Percentiles rank a stretch among this genome's conserved stretches.
phyloP scores from a whole-genome alignment of 2,797 vertebrate species.

The Cyclopterus lumpus region DNA sequence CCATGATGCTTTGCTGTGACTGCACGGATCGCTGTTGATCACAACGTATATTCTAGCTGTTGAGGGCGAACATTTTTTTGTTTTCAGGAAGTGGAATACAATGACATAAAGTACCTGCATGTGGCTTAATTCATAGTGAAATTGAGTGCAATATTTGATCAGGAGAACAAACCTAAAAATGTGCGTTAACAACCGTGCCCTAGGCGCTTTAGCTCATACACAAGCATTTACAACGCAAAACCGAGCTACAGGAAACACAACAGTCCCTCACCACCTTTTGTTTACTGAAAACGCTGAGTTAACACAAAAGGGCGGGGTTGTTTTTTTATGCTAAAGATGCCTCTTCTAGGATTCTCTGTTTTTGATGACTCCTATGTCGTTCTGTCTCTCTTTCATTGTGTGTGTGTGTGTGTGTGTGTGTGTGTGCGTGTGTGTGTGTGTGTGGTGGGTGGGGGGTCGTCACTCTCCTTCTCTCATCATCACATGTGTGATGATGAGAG shows the following conservation, averaged over 20 bases:
- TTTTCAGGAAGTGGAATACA: background rate
- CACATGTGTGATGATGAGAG: too few relatives aligned
- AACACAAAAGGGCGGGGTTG: conserved; percentile 48
- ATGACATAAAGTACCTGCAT: background rate
- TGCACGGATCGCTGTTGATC: background rate
- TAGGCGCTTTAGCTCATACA: background rate
- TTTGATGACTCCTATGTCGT: conserved; percentile 18
- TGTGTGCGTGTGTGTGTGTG: background rate
- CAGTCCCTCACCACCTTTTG: conserved; percentile 46
- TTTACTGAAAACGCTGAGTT: conserved; percentile 31
- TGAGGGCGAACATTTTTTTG: background rate
- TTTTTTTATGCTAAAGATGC: conserved; percentile 49
- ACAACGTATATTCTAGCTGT: background rate
- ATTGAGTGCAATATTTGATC: background rate
- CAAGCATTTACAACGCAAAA: conserved; percentile 7
- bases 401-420: background rate
- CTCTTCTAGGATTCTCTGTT: conserved; percentile 51
- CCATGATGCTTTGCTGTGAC: conserved; percentile 27
- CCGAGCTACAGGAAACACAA: conserved; percentile 39
- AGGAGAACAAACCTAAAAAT: background rate
- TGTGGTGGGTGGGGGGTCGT: background rate
- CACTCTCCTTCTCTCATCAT: too few relatives aligned
- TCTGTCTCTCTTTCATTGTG: conserved; percentile 33
- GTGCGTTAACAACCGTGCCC: background rate
- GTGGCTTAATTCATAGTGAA: background rate